A percentile compares a stretch with the other conserved stretches of the same genome.
Evolutionary conservation across 92 coral and sea anemone genomes (phyloP).

Genomic region (Muricea muricata): DNA sequence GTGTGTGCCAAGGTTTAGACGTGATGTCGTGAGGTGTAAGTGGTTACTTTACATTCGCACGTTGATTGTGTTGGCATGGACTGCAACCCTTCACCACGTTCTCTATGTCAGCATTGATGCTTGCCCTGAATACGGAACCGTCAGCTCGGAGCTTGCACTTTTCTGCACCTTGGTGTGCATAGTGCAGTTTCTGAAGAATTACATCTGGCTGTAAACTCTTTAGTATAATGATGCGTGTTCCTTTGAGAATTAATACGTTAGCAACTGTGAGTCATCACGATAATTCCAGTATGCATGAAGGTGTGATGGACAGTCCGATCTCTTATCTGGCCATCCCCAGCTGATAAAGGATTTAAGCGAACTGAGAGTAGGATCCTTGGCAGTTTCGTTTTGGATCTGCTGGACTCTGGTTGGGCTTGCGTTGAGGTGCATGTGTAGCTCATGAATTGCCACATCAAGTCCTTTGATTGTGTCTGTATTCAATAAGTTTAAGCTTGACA

Average conservation of each 20-base stretch:
- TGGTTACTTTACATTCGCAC: conserved; percentile 64
- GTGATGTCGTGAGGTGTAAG: conserved; percentile 65
- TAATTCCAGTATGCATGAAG: conserved; percentile 42
- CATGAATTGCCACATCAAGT: background rate
- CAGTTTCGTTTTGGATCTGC: conserved; percentile 51
- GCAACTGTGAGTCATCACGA: conserved; percentile 38
- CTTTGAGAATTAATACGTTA: conserved; percentile 55
- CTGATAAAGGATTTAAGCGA: conserved; percentile 34
- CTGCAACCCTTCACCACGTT: conserved; percentile 56
- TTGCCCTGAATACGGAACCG: conserved; percentile 68
- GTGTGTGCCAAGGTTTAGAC: conserved; percentile 39
- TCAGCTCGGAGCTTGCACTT: conserved; percentile 63
- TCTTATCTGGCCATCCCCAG: conserved; percentile 62
- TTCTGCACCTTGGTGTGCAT: conserved; percentile 55
- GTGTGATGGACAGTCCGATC: conserved; percentile 58
- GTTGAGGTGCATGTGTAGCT: background rate
- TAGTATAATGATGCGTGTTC: conserved; percentile 48
- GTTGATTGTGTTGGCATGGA: conserved; percentile 64
- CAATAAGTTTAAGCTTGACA: conserved; percentile 21
- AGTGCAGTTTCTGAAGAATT: conserved; percentile 52
- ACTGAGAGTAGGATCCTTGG: conserved; percentile 31
- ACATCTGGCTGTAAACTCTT: conserved; percentile 38
- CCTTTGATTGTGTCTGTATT: background rate
- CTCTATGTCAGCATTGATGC: conserved; percentile 57
- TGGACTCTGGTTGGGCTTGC: background rate